phyloP scores from a whole-genome alignment of 2,797 vertebrate species.

The Lophotriccus pileatus region DNA sequence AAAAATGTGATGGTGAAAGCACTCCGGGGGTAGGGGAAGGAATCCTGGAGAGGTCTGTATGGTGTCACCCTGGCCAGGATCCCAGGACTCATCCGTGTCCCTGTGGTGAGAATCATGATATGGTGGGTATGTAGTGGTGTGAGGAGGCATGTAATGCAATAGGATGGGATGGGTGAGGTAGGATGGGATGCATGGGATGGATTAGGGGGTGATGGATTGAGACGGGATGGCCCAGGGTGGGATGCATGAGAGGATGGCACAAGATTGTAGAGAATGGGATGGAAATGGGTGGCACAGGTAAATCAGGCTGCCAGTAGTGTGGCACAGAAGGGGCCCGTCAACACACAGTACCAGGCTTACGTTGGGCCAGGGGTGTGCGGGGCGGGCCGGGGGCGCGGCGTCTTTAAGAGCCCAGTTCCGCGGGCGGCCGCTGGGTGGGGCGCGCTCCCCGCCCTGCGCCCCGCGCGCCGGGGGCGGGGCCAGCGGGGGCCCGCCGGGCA shows the following conservation, averaged over 20 bases:
- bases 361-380: neutral
- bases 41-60: neutral
- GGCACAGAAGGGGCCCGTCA: neutral
- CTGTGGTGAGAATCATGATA: rapidly evolving
- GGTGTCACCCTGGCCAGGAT: neutral
- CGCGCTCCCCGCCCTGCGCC: neutral
- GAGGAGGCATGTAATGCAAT: rapidly evolving
- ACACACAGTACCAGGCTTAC: neutral
- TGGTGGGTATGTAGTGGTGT: rapidly evolving
- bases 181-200: neutral
- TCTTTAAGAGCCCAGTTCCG: neutral
- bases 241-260: neutral
- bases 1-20: neutral
- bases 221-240: too few species aligned
- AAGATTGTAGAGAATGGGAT: neutral
- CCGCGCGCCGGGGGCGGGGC: neutral
- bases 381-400: neutral
- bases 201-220: neutral
- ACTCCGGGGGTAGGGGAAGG: rapidly evolving
- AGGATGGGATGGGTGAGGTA: neutral
- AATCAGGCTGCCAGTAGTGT: neutral
- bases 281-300: neutral
- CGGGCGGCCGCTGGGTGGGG: constrained; percentile 68
- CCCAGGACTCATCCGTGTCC: neutral
- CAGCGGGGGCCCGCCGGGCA: neutral